Conservation (phyloP, 1,140 invertebrate genomes). For the Plutomurus gul region DNA sequence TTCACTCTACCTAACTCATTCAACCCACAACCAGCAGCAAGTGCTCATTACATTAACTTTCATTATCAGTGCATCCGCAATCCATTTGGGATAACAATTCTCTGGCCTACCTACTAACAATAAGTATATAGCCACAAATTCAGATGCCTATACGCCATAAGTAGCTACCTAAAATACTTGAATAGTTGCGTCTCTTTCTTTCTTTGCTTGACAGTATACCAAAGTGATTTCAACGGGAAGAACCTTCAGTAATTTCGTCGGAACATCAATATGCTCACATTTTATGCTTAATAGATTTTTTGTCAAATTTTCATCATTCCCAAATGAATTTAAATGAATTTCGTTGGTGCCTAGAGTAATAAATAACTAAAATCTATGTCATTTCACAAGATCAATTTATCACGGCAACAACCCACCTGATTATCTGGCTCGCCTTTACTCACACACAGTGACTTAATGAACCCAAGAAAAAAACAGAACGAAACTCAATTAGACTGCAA, state of each 20-base stretch:
- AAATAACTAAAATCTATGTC: conserved; percentile 8
- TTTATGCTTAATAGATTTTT: not conserved
- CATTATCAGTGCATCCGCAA: conserved; percentile 12
- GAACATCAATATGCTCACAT: not conserved
- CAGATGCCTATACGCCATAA: too few species aligned
- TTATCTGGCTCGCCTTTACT: too few species aligned
- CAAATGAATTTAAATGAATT: not conserved
- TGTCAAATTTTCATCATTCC: not conserved
- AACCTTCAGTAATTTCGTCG: not conserved
- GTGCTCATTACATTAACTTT: conserved; percentile 2
- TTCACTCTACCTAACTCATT: not conserved
- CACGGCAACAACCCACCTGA: not conserved
- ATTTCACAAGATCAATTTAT: not conserved
- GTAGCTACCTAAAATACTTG: not conserved
- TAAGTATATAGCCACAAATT: not conserved
- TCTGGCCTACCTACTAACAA: not conserved
- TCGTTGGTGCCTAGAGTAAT: not conserved
- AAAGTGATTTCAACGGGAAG: conserved; percentile 3
- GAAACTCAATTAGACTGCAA: not conserved
- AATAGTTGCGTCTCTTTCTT: not conserved
- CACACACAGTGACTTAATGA: conserved; percentile 16
- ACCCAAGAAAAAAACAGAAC: not conserved
- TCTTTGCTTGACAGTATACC: not conserved
- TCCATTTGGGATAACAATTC: not conserved
- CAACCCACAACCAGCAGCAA: not conserved